A percentile compares a stretch with the other conserved stretches of the same genome.
Conservation (phyloP, 2,113 vertebrate genomes). For the Pristiophorus japonicus region DNA sequence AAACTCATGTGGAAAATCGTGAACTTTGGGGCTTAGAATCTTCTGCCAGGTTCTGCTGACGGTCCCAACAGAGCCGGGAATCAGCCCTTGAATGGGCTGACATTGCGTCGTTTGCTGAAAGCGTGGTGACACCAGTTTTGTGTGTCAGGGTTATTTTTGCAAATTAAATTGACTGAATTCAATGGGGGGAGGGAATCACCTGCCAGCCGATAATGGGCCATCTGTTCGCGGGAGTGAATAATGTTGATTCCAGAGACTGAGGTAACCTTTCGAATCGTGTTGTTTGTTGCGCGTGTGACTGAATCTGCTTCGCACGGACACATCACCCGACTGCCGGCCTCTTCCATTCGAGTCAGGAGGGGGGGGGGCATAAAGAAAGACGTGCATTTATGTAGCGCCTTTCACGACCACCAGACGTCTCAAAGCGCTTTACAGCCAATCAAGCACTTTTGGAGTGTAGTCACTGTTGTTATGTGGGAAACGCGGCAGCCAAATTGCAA, state of each 20-base stretch:
- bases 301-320: neutral
- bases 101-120: neutral
- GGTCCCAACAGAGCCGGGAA: neutral
- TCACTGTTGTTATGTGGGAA: too few species aligned
- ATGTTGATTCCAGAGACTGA: neutral
- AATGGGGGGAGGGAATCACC: neutral
- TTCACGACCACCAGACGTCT: too few species aligned
- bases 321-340: neutral
- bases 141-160: neutral
- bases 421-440: too few species aligned
- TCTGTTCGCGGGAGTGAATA: constrained; percentile 5
- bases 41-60: neutral
- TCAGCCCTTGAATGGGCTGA: neutral
- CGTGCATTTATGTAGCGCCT: too few species aligned
- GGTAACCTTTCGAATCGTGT: neutral
- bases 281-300: neutral
- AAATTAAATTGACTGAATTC: neutral
- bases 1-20: too few species aligned
- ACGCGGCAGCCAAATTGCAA: too few species aligned
- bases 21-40: neutral
- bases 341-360: neutral
- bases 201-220: constrained; percentile 3
- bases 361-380: too few species aligned
- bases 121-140: neutral
- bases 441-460: too few species aligned